Evolutionary conservation across 2,797 vertebrate genomes (phyloP), one percentile per base, ranked within the genome.

Genomic region (Xiphorhynchus erythropygius): DNA sequence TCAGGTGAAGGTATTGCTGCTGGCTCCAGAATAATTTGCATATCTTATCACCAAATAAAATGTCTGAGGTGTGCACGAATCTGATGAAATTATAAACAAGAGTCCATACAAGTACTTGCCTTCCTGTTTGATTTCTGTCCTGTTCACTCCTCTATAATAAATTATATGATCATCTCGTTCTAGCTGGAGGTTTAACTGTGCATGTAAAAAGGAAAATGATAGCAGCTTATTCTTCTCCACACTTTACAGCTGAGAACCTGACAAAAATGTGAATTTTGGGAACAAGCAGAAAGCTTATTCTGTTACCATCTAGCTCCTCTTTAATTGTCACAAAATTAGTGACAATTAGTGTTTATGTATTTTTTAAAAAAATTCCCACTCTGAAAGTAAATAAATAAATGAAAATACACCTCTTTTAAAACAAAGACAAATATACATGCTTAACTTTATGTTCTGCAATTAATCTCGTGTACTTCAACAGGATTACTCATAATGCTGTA

Each of bases 41-140:
- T 97, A 97, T 96, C 95, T 96, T 96, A 96, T 94, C 95, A 94
- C 84, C 95, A 97, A 96, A 96, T 25, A 79, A 95, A 97, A 97
- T 92, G 86, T 95, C 94, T 95, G 94, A 97, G 94, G 95, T 97
- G 73, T 94, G 89, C 91, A 97, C 87, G 91, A 94, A 92, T 89
- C 93, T 97, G 97, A 97, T 96, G 92, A 97, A 97, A 97, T 96
- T 97, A 96, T 94, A 97, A 97, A 97, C 95, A 96, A 94, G 93
- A 94, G 93, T 96, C 92, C 94, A 96, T 57, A 95, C 73, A 96
- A 96, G 93, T 85, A 95, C 76, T 94, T 78, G 87, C 93, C 83
- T 95, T 94, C 94, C 93, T 94, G 86, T 82, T 96, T 94, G 91
- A 96, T 97, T 92, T 84, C 89, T 73, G 28, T 83, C 47, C 93